A percentile compares a stretch with the other conserved stretches of the same genome.
Evolutionary conservation across 1,140 invertebrate genomes (phyloP).

Genomic region (Manduca sexta): DNA sequence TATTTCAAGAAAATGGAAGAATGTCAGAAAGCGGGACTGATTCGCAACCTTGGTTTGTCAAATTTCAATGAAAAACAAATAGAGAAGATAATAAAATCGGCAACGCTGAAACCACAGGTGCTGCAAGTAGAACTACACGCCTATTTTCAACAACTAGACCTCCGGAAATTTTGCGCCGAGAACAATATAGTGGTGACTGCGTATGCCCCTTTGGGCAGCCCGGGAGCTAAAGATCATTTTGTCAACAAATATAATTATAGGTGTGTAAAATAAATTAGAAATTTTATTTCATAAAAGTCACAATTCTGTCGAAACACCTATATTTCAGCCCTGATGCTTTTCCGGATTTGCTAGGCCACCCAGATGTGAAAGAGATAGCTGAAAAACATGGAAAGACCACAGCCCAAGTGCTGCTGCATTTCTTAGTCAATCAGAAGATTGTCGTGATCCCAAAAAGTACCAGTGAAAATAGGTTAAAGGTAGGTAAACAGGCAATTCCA

Average conservation of each 20-base stretch:
- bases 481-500: conserved; percentile 10
- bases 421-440: conserved; percentile 82
- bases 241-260: conserved; percentile 72
- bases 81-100: conserved; percentile 76
- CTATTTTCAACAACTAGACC: conserved; percentile 35
- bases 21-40: conserved; percentile 77
- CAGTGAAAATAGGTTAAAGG: conserved; percentile 79
- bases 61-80: conserved; percentile 86
- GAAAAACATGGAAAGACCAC: conserved; percentile 79
- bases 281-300: conserved; percentile 1
- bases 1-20: conserved; percentile 81
- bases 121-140: conserved; percentile 57
- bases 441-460: conserved; percentile 90
- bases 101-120: conserved; percentile 80
- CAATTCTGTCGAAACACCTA: conserved; percentile 4
- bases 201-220: conserved; percentile 86
- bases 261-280: conserved; percentile 25
- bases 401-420: conserved; percentile 86
- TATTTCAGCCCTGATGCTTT: conserved; percentile 69
- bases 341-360: conserved; percentile 81
- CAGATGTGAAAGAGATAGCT: conserved; percentile 80
- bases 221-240: conserved; percentile 68
- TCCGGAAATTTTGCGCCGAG: conserved; percentile 82
- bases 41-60: conserved; percentile 84
- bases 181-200: conserved; percentile 85